Evolutionary conservation across 2,888 invertebrate species (phyloP).

Genomic region (Zaprionus obscuricornis): DNA sequence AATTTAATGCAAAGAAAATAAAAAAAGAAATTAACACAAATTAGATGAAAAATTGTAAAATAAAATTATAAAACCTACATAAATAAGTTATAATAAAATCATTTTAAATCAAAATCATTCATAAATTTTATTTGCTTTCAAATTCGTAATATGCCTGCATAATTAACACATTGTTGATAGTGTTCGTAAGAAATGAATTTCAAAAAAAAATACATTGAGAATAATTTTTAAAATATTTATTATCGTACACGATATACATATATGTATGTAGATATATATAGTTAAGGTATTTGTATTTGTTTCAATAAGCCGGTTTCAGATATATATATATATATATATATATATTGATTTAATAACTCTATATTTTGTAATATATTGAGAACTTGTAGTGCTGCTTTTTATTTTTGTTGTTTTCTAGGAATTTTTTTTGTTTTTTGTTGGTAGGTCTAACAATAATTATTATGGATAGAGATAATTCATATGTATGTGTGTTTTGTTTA

Average conservation of each 20-base stretch:
- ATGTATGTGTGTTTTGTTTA: conserved; percentile 69
- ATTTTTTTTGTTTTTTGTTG: conserved; percentile 9
- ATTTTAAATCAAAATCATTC: too few species aligned
- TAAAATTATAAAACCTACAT: too few species aligned
- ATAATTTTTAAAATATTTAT: conserved; percentile 55
- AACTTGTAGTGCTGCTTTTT: too few species aligned
- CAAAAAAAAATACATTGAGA: background rate
- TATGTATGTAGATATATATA: too few species aligned
- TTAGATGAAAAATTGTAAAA: too few species aligned
- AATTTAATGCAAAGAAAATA: background rate
- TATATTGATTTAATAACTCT: conserved; percentile 48
- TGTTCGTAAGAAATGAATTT: too few species aligned
- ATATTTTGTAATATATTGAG: too few species aligned
- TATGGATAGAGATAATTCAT: conserved; percentile 50
- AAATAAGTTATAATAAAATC: too few species aligned
- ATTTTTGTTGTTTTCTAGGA: conserved; percentile 38
- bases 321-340: conserved; percentile 54
- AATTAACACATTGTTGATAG: too few species aligned
- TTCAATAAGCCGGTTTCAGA: too few species aligned
- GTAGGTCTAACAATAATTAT: conserved; percentile 46
- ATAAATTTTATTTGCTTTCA: background rate
- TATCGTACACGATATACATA: conserved; percentile 61
- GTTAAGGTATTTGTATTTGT: too few species aligned
- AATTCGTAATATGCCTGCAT: background rate
- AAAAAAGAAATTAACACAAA: too few species aligned